Evolutionary conservation across 2,888 invertebrate genomes (phyloP), one percentile per base, ranked within the genome.

Genomic region (Dicycla oo): DNA sequence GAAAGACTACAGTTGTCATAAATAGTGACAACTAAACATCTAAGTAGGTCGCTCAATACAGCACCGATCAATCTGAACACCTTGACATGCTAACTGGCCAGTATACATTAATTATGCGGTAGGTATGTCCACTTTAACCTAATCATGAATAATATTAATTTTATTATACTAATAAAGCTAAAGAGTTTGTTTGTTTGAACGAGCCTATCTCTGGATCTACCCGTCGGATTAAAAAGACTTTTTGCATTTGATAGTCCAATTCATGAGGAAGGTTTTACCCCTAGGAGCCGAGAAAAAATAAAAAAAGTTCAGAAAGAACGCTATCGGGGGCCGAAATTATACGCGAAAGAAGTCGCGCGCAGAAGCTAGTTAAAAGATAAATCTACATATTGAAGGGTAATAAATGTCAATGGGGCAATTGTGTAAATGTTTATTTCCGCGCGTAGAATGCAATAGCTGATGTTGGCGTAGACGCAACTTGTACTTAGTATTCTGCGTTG

Each of bases 41-140:
- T 40, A 86, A 67, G 74, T 86, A 71, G 85, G 84, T 82, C 84
- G 75, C 53, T 84, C 85, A 70, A 84, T 84, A 82, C 43, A 53
- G 61, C 30, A 73, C 34, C 63, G 61, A 77, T 79, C 76, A 81
- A 70, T 77, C 38, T 23, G 15, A 18, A 30, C 70, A 56, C 85
- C 85, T 85, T 85, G 87, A 81, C 85, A 86, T 65, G 69, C 47
- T 69, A 54, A 73, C 73, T 70, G 43, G 63, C 57, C 62, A 49
- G 20, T 58, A 63, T 69, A 70, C 65, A 66, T 78, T 54, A 15
- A 69, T 69, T 68, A n/a, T n/a, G n/a, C n/a, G n/a, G n/a, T n/a
- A n/a, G n/a, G n/a, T 34, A 56, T 69, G 40, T 45, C 40, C 13
- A 58, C 34, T 51, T 43, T 60, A 49, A 61, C 47, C 40, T 63